Percentiles rank a stretch among this genome's conserved stretches.
Evolutionary conservation across 1,140 invertebrate genomes (phyloP).

Genomic region (Gryon sp.): DNA sequence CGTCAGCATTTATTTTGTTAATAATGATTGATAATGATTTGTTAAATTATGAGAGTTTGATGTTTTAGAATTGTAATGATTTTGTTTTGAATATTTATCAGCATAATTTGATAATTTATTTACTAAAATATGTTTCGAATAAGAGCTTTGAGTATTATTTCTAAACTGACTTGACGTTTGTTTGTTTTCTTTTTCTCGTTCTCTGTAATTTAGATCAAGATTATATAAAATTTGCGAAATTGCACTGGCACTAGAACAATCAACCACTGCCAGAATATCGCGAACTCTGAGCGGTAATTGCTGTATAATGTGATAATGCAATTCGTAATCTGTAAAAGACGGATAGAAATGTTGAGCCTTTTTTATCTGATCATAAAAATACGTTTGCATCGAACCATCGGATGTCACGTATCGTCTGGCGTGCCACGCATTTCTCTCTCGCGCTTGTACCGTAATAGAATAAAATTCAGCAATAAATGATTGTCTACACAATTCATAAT

Average conservation of each 20-base stretch:
- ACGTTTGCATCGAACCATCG: slow-evolving; percentile 25
- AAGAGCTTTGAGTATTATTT: too few species aligned
- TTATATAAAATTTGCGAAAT: slow-evolving; percentile 13
- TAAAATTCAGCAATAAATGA: slow-evolving; percentile 33
- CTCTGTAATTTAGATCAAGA: slow-evolving; percentile 4
- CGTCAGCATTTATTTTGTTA: too few species aligned
- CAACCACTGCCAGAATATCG: slow-evolving; percentile 12
- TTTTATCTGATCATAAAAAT: slow-evolving; percentile 35
- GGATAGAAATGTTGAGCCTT: slow-evolving; percentile 28
- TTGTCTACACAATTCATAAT: slow-evolving; percentile 6
- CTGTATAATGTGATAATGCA: slow-evolving; percentile 31
- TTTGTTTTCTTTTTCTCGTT: slow-evolving; percentile 4
- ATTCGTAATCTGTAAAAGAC: slow-evolving; percentile 21
- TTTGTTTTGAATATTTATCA: too few species aligned
- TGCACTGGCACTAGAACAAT: neutral
- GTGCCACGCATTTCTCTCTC: slow-evolving; percentile 21
- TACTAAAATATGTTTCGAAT: neutral
- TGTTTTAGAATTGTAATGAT: too few species aligned
- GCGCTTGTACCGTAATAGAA: slow-evolving; percentile 17
- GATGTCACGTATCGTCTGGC: neutral
- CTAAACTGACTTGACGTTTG: neutral
- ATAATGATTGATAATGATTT: too few species aligned
- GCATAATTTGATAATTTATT: too few species aligned
- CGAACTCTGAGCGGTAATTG: slow-evolving; percentile 23
- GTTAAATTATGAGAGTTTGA: too few species aligned